Conservation (phyloP, 2,797 vertebrate species). For the Scleropages formosus region DNA sequence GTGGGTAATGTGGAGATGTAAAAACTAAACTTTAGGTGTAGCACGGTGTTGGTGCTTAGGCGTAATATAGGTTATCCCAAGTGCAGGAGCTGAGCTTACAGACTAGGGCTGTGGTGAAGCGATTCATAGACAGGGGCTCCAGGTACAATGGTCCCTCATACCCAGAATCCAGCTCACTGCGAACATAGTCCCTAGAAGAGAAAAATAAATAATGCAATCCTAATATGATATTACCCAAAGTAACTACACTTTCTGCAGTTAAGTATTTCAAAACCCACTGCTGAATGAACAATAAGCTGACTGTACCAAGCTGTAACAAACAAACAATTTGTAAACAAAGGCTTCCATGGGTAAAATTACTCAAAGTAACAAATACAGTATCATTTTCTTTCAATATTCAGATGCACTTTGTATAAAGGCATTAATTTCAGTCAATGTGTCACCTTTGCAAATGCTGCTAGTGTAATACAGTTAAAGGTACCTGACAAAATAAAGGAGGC, state of each 20-base stretch:
- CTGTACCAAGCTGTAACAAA: neutral
- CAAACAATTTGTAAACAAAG: neutral
- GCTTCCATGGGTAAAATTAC: neutral
- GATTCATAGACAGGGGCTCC: constrained; percentile 94
- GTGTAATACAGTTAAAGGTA: neutral
- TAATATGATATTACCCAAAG: neutral
- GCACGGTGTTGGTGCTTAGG: neutral
- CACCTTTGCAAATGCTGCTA: neutral
- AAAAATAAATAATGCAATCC: neutral
- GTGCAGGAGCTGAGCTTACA: constrained; percentile 65
- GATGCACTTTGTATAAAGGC: neutral
- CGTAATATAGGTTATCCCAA: too few species aligned
- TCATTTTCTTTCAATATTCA: neutral
- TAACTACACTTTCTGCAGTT: neutral
- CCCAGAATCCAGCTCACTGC: constrained; percentile 90
- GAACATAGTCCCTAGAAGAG: constrained; percentile 87
- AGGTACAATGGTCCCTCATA: constrained; percentile 91
- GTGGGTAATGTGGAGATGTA: neutral
- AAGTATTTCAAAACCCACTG: too few species aligned
- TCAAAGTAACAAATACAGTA: neutral
- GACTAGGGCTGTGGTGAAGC: constrained; percentile 93
- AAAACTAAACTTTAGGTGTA: too few species aligned
- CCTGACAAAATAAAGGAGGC: too few species aligned
- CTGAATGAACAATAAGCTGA: too few species aligned
- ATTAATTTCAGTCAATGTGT: neutral